Conservation (phyloP, 2,113 vertebrate genomes). For the Vombatus ursinus region DNA sequence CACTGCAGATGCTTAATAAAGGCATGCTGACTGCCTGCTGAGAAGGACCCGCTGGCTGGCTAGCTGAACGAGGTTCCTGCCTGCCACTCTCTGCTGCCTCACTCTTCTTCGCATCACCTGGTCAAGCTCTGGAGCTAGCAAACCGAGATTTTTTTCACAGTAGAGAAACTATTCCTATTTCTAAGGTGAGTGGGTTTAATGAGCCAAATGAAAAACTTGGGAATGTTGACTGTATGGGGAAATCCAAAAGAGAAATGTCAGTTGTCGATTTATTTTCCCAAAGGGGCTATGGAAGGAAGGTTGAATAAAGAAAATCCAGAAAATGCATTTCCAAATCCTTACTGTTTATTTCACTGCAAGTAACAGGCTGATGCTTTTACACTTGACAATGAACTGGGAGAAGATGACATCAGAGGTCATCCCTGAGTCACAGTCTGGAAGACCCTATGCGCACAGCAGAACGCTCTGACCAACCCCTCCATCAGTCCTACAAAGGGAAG, state of each 20-base stretch:
- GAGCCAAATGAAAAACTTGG: slow-evolving; percentile 70
- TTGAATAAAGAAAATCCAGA: slow-evolving; percentile 65
- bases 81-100: not conserved
- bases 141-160: slow-evolving; percentile 53
- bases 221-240: slow-evolving; percentile 63
- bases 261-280: slow-evolving; percentile 66
- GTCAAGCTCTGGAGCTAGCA: slow-evolving; percentile 20
- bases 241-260: slow-evolving; percentile 74
- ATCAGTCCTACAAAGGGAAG: slow-evolving; percentile 38
- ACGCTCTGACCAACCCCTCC: slow-evolving; percentile 48
- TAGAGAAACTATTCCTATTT: slow-evolving; percentile 47
- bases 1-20: not conserved
- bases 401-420: slow-evolving; percentile 65
- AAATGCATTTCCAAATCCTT: slow-evolving; percentile 64
- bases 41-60: not conserved
- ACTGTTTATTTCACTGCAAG: slow-evolving; percentile 64
- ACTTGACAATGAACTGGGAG: slow-evolving; percentile 64
- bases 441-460: slow-evolving; percentile 46
- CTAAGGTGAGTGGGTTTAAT: slow-evolving; percentile 53
- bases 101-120: slow-evolving; percentile 17
- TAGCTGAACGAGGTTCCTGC: not conserved
- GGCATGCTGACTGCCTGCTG: not conserved
- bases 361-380: slow-evolving; percentile 66
- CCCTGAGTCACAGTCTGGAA: slow-evolving; percentile 60
- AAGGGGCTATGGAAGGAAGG: slow-evolving; percentile 43